Evolutionary conservation across 2,797 vertebrate genomes (phyloP).

Genomic region (Myripristis jacobus): DNA sequence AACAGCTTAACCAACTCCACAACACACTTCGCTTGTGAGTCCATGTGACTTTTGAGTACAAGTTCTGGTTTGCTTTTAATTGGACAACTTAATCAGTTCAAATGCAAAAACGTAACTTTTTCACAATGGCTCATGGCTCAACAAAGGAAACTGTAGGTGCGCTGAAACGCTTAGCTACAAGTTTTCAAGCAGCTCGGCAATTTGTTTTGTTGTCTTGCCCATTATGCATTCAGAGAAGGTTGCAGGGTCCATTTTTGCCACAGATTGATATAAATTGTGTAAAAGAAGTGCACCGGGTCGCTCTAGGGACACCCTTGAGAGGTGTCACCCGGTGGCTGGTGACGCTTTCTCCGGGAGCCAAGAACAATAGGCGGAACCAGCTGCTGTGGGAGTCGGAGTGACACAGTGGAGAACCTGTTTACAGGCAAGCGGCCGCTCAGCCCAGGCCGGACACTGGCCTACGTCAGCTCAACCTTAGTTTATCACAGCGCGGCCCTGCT

Average conservation of each 20-base stretch:
- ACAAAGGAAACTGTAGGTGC: too few species aligned
- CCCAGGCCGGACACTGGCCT: slow-evolving; percentile 58
- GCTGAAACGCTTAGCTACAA: too few species aligned
- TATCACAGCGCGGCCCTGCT: slow-evolving; percentile 10
- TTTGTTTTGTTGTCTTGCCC: neutral
- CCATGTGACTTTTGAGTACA: too few species aligned
- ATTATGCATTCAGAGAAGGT: neutral
- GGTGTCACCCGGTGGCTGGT: slow-evolving; percentile 62
- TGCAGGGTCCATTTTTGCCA: neutral
- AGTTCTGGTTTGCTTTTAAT: neutral
- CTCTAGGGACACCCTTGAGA: slow-evolving; percentile 70
- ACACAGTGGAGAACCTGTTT: slow-evolving; percentile 74
- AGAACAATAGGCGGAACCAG: slow-evolving; percentile 85
- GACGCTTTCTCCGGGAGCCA: slow-evolving; percentile 56
- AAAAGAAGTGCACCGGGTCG: slow-evolving; percentile 55
- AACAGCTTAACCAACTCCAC: too few species aligned
- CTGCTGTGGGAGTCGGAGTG: slow-evolving; percentile 72
- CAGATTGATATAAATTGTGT: slow-evolving; percentile 63
- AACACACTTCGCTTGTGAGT: too few species aligned
- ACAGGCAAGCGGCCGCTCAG: slow-evolving; percentile 53
- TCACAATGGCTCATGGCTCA: too few species aligned
- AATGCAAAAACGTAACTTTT: too few species aligned
- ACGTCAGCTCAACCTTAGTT: slow-evolving; percentile 45
- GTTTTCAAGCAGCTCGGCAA: neutral
- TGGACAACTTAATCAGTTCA: too few species aligned